Evolutionary conservation across 2,113 vertebrate genomes (phyloP).

Genomic region (Saimiri boliviensis): DNA sequence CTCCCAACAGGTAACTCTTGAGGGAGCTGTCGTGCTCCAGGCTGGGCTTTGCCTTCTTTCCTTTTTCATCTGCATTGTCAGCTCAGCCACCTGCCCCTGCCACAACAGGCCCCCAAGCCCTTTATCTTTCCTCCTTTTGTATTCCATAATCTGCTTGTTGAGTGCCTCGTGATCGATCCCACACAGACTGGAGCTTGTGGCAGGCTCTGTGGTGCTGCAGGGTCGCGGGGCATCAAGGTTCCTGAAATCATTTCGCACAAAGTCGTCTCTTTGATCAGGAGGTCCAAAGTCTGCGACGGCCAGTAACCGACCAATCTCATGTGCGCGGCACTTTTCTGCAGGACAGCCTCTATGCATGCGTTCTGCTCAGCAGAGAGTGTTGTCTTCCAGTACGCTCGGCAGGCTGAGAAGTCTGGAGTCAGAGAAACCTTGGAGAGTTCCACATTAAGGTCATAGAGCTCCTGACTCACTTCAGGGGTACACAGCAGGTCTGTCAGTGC

Average conservation of each 20-base stretch:
- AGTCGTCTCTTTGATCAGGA: background rate
- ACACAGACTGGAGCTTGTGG: slow-evolving; percentile 68
- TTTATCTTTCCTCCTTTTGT: slow-evolving; percentile 81
- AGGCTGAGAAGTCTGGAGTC: slow-evolving; percentile 85
- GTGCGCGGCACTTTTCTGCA: slow-evolving; percentile 81
- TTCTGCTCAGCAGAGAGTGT: slow-evolving; percentile 74
- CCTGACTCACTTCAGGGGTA: slow-evolving; percentile 85
- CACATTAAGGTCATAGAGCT: slow-evolving; percentile 85
- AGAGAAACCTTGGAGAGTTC: slow-evolving; percentile 91
- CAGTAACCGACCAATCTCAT: slow-evolving; percentile 78
- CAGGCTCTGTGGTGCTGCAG: background rate
- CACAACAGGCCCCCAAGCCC: background rate
- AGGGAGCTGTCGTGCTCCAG: slow-evolving; percentile 74
- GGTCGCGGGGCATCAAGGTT: background rate
- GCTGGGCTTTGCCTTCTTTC: slow-evolving; percentile 68
- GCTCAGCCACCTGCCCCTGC: slow-evolving; percentile 72
- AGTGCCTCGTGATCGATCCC: slow-evolving; percentile 89
- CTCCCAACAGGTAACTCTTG: slow-evolving; percentile 76
- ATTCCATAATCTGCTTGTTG: slow-evolving; percentile 87
- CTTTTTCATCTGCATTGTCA: slow-evolving; percentile 71
- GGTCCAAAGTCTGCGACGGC: too few relatives aligned
- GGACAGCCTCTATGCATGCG: slow-evolving; percentile 64
- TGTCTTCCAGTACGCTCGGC: slow-evolving; percentile 89
- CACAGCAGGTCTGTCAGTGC: slow-evolving; percentile 83
- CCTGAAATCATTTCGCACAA: slow-evolving; percentile 65